A percentile compares a stretch with the other conserved stretches of the same genome.
Evolutionary conservation across 1,140 invertebrate species (phyloP).

Genomic region (Streblospio benedicti): DNA sequence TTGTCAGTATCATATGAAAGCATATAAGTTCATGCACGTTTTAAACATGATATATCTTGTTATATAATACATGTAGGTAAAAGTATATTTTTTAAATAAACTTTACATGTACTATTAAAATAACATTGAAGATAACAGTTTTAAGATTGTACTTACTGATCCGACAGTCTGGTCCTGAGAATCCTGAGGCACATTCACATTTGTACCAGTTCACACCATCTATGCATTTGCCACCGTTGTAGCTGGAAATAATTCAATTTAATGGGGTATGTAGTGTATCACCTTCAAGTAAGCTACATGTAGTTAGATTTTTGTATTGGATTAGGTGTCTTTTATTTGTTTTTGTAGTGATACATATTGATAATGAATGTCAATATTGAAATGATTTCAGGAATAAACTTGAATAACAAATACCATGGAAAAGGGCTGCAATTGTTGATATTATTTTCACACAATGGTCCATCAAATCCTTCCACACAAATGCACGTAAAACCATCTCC

Average conservation of each 20-base stretch:
- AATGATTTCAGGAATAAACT: not conserved
- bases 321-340: not conserved
- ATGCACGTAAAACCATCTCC: conserved; percentile 10
- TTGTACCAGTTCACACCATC: conserved; percentile 69
- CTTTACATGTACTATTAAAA: not conserved
- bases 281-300: not conserved
- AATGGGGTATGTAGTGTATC: conserved; percentile 13
- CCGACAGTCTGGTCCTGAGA: conserved; percentile 54
- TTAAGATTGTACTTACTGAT: conserved; percentile 37
- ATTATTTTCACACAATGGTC: conserved; percentile 3
- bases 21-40: too few relatives aligned
- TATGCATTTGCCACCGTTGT: conserved; percentile 51
- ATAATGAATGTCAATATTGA: not conserved
- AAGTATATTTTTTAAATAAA: not conserved
- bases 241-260: conserved; percentile 31
- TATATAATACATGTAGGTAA: too few relatives aligned
- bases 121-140: not conserved
- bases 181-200: conserved; percentile 63
- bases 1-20: too few relatives aligned
- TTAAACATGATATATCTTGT: not conserved
- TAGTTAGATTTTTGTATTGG: not conserved
- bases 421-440: conserved; percentile 52
- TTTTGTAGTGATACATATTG: not conserved
- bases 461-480: conserved; percentile 8
- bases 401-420: conserved; percentile 55